phyloP scores from a whole-genome alignment of 2,797 vertebrate genomes.

The Trachurus trachurus region DNA sequence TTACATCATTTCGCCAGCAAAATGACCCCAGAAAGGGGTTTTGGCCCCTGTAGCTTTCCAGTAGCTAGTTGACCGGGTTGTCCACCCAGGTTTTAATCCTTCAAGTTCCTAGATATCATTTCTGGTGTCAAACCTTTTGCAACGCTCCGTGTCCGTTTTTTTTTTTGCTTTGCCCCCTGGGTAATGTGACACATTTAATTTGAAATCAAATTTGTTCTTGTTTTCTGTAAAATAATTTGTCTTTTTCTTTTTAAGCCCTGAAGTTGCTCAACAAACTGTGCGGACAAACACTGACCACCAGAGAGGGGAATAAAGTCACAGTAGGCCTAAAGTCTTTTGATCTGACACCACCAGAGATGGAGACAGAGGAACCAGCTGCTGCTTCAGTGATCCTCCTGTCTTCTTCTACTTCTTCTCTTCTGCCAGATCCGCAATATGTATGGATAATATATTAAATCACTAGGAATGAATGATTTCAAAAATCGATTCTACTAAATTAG shows the following conservation, averaged over 20 bases:
- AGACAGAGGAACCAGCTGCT: not conserved
- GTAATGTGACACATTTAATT: not conserved
- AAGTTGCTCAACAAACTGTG: not conserved
- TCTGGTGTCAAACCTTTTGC: no score
- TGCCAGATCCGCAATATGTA: slow-evolving; percentile 18
- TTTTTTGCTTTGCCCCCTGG: no score
- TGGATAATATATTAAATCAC: slow-evolving; percentile 22
- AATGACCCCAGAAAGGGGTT: no score
- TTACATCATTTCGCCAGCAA: no score
- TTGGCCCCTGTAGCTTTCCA: no score
- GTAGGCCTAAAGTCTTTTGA: not conserved
- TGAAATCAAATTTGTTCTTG: not conserved
- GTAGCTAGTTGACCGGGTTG: no score
- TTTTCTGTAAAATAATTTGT: rapidly evolving
- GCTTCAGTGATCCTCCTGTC: not conserved
- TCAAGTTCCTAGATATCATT: no score
- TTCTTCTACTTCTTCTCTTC: not conserved
- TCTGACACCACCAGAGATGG: rapidly evolving
- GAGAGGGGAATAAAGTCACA: not conserved
- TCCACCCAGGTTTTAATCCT: no score
- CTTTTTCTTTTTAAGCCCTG: slow-evolving; percentile 27
- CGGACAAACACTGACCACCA: rapidly evolving
- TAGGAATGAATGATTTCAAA: not conserved
- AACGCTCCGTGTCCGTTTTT: no score
- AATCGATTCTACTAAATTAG: not conserved